phyloP scores from a whole-genome alignment of 2,888 invertebrate species.

The Drosophila conformis region DNA sequence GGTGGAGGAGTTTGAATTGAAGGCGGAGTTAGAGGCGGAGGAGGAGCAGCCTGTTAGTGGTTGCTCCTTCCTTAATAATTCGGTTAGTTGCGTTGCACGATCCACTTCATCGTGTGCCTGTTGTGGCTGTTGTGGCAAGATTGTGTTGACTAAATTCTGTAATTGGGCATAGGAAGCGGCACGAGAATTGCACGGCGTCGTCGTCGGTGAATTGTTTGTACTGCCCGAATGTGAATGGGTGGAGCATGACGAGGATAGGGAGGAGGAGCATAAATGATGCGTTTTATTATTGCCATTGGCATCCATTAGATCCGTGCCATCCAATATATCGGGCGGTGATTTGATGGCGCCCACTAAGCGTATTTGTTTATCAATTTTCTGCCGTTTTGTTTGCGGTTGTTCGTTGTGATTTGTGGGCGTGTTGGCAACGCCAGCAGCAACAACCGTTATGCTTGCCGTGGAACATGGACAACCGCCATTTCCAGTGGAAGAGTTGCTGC shows the following conservation, averaged over 20 bases:
- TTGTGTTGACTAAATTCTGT: conserved; percentile 70
- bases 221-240: conserved; percentile 77
- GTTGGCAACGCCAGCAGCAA: conserved; percentile 7
- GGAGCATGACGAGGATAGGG: conserved; percentile 78
- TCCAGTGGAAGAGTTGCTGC: conserved; percentile 25
- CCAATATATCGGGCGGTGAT: conserved; percentile 73
- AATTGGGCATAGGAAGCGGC: conserved; percentile 77
- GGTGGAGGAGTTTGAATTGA: conserved; percentile 11
- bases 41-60: conserved; percentile 24
- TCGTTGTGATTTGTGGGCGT: conserved; percentile 85
- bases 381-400: conserved; percentile 94
- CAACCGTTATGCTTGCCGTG: conserved; percentile 10
- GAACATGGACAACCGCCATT: conserved; percentile 48
- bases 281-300: conserved; percentile 70
- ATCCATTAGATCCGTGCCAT: conserved; percentile 55
- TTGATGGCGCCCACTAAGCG: conserved; percentile 52
- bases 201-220: conserved; percentile 75
- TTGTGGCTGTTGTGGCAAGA: conserved; percentile 61
- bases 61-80: conserved; percentile 53
- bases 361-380: conserved; percentile 87
- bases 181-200: conserved; percentile 80
- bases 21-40: conserved; percentile 12
- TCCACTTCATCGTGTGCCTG: conserved; percentile 80
- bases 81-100: conserved; percentile 71
- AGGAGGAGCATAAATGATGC: conserved; percentile 76